Evolutionary conservation across 2,113 vertebrate genomes (phyloP).

Genomic region (Calidris pygmaea): DNA sequence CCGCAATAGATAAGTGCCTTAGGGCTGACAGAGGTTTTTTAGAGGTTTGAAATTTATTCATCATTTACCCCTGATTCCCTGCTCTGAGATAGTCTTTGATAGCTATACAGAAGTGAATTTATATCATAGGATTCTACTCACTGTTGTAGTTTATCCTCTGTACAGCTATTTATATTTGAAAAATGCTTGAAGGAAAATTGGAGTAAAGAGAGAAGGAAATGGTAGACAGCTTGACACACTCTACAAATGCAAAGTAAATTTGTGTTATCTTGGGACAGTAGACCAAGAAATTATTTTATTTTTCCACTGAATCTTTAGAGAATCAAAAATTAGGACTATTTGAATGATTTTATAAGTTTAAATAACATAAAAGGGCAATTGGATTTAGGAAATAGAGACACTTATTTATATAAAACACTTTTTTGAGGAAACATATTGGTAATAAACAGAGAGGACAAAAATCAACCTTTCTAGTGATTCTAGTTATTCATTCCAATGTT

Average conservation of each 20-base stretch:
- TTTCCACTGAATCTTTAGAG: neutral
- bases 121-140: neutral
- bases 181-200: neutral
- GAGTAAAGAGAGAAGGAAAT: neutral
- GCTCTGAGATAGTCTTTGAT: neutral
- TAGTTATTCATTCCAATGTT: neutral
- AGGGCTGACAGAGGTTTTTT: neutral
- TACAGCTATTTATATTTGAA: neutral
- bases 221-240: neutral
- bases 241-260: neutral
- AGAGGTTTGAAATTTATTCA: neutral
- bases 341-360: neutral
- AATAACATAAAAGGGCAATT: neutral
- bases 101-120: neutral
- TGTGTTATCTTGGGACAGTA: neutral
- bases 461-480: neutral
- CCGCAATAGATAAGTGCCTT: neutral
- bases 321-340: neutral
- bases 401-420: neutral
- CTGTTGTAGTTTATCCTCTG: neutral
- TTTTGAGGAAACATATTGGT: neutral
- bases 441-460: neutral
- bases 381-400: neutral
- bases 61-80: neutral
- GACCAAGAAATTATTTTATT: neutral